Evolutionary conservation across 2,797 vertebrate species (phyloP), one percentile per base, ranked within the genome.

Genomic region (Cynodonichthys magdalenae): DNA sequence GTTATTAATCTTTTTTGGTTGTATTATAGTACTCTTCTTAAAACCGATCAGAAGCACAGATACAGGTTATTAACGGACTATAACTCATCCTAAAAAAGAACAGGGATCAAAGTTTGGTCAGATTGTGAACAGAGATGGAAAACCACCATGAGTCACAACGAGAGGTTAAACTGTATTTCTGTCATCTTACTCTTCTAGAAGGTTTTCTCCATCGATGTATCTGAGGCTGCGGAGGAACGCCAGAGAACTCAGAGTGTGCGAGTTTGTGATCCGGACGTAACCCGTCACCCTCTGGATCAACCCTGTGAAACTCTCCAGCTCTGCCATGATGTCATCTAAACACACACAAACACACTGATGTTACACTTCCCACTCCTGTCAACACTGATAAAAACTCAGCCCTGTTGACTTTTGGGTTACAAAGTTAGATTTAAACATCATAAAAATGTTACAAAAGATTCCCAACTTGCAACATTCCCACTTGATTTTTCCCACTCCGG

Each of bases 261-360:
- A 98, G 66, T 97, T 95, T 20, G 94, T 94, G 77, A 99, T 99
- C 90, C 94, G 94, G 75, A 99, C 95, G 0, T 95, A 96, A 12
- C 97, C 98, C 0, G 96, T 98, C 50, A 99, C 97, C 2, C 94
- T 96, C 92, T 99, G 96, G 46, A 99, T 99, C 78, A 97, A 87
- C 6, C 97, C 98, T 53, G 97, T 95, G 80, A 96, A 98, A 59
- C 95, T 98, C 93, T 99, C 98, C 93, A 99, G 89, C 81, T 99
- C 98, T 0, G 96, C 94, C 18, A 96, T 96, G 1, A 99, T 98
- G 87, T 98, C 98, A 82, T 95, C 97, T 99, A 15, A 78, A 85
- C 53, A 75, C 0, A 75, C 24, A 52, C 3, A 45, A 6, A 69
- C 54, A 53, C 18, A 39, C 29, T 17, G 2, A 18, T 17, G 28